A percentile compares a stretch with the other conserved stretches of the same genome.
Evolutionary conservation across 2,797 vertebrate species (phyloP).

Genomic region (Trematocara caparti): DNA sequence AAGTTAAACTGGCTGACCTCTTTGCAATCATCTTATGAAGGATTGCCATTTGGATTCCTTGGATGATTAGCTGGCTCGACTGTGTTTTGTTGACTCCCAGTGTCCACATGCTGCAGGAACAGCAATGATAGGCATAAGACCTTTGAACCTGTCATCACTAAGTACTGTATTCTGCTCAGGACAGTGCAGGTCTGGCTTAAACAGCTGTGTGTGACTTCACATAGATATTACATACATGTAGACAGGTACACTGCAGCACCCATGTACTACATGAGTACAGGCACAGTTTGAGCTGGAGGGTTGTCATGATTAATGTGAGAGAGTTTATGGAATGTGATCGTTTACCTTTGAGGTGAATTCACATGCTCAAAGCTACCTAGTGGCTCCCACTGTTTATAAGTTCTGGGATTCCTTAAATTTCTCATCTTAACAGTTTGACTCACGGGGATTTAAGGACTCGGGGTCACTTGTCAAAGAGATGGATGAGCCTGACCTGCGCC

Average conservation of each 20-base stretch:
- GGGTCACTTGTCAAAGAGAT: constrained; percentile 14
- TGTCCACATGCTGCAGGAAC: constrained; percentile 25
- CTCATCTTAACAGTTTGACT: constrained; percentile 25
- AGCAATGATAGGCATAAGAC: constrained; percentile 25
- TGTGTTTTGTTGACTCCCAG: background rate
- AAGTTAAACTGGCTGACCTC: constrained; percentile 5
- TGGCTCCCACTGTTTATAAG: background rate
- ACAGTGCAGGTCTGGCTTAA: constrained; percentile 19
- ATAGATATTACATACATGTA: background rate
- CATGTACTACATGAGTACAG: background rate
- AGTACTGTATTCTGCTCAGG: constrained; percentile 11
- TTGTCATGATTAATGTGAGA: constrained; percentile 30
- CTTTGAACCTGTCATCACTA: constrained; percentile 27
- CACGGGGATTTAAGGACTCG: constrained; percentile 32
- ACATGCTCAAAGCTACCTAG: constrained; percentile 8
- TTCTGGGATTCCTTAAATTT: constrained; percentile 43
- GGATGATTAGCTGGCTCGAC: constrained; percentile 13
- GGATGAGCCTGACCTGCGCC: constrained; percentile 16
- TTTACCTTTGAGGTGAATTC: constrained; percentile 27
- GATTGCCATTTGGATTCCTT: constrained; percentile 12
- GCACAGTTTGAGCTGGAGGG: background rate
- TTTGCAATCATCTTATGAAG: constrained; percentile 5
- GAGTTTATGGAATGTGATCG: constrained; percentile 35
- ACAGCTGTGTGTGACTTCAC: constrained; percentile 34
- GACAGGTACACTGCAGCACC: background rate